These are phyloP conservation scores for Orycteropus afer DNA, from an alignment of 2,113 vertebrate species.

Conservation along the genomic window DNA sequence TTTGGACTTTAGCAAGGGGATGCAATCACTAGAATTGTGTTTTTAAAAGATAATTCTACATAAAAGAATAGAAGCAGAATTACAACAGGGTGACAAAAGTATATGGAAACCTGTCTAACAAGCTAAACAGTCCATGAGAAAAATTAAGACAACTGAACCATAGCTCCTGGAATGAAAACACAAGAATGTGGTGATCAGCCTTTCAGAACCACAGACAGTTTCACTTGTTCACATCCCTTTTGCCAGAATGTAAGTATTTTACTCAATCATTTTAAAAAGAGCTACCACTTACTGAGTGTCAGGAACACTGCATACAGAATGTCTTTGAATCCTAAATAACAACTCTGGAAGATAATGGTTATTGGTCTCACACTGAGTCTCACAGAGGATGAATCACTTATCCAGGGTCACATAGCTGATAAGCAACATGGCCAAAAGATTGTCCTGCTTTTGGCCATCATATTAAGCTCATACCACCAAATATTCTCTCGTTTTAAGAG, in stretches of 20 bases:
- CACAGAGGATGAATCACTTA: neutral
- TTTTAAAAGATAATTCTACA: neutral
- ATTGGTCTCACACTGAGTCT: neutral
- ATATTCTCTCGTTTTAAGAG: neutral
- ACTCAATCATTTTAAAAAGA: slow-evolving; percentile 14
- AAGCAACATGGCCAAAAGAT: neutral
- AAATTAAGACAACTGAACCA: neutral
- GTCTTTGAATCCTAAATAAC: slow-evolving; percentile 7
- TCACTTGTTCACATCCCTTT: neutral
- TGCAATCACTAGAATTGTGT: neutral
- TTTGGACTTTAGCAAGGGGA: neutral
- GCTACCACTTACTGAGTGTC: neutral
- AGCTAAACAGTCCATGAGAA: neutral
- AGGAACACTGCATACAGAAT: neutral
- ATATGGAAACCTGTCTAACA: neutral
- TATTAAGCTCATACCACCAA: neutral
- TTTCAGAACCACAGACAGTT: slow-evolving; percentile 32
- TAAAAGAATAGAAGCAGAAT: neutral
- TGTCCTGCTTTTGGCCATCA: neutral
- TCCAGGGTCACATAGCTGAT: neutral
- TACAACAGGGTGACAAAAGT: neutral
- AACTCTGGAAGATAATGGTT: neutral
- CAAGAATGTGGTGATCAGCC: accelerated
- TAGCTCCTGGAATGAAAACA: neutral
- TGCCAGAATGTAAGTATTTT: neutral